Evolutionary conservation across 2,888 invertebrate species (phyloP).

Genomic region (Leptarthrus brevirostris): DNA sequence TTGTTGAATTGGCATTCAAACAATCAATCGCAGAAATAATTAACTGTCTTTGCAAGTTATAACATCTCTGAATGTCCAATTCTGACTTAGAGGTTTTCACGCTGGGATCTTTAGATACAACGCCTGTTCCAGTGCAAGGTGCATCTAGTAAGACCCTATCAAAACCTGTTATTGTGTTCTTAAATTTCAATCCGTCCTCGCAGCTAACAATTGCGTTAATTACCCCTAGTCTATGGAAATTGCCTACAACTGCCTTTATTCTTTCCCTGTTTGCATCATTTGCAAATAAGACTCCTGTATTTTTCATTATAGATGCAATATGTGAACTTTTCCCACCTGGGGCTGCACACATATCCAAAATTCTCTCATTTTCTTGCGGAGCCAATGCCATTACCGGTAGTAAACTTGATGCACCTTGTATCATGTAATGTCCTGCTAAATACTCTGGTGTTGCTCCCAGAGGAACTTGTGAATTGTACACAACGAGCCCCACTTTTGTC

Average conservation of each 20-base stretch:
- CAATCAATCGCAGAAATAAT: slow-evolving; percentile 97
- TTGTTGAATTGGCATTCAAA: slow-evolving; percentile 88
- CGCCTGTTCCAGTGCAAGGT: slow-evolving; percentile 98
- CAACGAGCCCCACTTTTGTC: slow-evolving; percentile 97
- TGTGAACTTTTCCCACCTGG: slow-evolving; percentile 99
- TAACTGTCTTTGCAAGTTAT: slow-evolving; percentile 91
- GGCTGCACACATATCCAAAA: slow-evolving; percentile 97
- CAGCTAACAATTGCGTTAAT: slow-evolving; percentile 91
- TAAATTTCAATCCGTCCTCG: slow-evolving; percentile 89
- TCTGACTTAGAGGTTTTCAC: slow-evolving; percentile 94
- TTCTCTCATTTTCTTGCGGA: slow-evolving; percentile 93
- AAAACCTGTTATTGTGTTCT: slow-evolving; percentile 87
- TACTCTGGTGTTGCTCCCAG: slow-evolving; percentile 99
- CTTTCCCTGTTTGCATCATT: slow-evolving; percentile 95
- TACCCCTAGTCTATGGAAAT: slow-evolving; percentile 95
- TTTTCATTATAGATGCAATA: slow-evolving; percentile 97
- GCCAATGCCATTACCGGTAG: slow-evolving; percentile 98
- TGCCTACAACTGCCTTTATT: slow-evolving; percentile 92
- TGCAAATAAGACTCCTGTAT: slow-evolving; percentile 94
- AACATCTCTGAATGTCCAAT: slow-evolving; percentile 89
- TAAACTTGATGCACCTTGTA: slow-evolving; percentile 96
- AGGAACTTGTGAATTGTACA: slow-evolving; percentile 96
- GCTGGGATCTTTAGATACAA: slow-evolving; percentile 96
- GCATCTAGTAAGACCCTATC: slow-evolving; percentile 97
- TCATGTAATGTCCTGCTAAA: slow-evolving; percentile 96